A percentile compares a stretch with the other conserved stretches of the same genome.
Conservation (phyloP, 2,113 vertebrate genomes). For the Entomyzon cyanotis region DNA sequence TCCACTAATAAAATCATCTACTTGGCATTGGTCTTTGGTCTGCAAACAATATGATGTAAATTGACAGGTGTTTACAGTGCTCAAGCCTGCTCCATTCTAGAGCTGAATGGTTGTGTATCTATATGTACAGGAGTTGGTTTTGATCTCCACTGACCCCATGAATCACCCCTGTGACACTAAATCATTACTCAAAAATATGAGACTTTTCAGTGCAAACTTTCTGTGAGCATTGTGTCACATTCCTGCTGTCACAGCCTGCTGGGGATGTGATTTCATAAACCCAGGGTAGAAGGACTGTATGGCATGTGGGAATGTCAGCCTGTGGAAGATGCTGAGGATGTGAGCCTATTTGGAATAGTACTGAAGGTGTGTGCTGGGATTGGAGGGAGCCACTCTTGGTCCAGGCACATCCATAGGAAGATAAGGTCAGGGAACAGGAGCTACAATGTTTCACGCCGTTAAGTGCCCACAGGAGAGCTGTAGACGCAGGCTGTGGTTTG, state of each 20-base stretch:
- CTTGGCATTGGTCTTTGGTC: not conserved
- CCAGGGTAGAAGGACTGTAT: not conserved
- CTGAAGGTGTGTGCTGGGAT: not conserved
- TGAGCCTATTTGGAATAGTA: not conserved
- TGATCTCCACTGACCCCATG: not conserved
- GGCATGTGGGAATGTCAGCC: not conserved
- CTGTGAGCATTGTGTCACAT: rapidly evolving
- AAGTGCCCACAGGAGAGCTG: not conserved
- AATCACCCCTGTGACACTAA: not conserved
- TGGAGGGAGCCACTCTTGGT: not conserved
- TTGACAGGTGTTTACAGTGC: not conserved
- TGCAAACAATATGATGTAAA: not conserved
- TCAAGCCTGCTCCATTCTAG: not conserved
- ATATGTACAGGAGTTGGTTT: not conserved
- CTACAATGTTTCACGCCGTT: rapidly evolving
- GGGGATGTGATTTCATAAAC: not conserved
- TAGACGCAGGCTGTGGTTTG: not conserved
- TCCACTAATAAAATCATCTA: not conserved
- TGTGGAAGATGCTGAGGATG: not conserved
- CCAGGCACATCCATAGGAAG: not conserved
- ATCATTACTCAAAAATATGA: not conserved
- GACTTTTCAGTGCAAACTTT: not conserved
- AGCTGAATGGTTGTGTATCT: not conserved
- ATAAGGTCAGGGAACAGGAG: not conserved
- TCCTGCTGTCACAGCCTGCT: not conserved